These are phyloP conservation scores for Scaptomyza hsui DNA, from an alignment of 1,140 invertebrate species.

Conservation along the genomic window DNA sequence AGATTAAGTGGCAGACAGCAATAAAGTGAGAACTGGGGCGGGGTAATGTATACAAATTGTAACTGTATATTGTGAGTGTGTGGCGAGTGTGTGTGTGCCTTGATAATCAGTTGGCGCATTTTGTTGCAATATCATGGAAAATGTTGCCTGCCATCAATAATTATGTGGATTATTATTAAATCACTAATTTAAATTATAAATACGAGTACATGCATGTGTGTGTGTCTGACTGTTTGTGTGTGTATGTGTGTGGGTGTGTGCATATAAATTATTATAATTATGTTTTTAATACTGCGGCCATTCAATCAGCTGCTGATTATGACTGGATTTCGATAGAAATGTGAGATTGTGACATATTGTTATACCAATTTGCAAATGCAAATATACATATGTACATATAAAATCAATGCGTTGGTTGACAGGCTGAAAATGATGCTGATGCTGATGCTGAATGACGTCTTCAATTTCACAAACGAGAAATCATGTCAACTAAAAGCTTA, in stretches of 20 bases:
- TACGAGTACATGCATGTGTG: slow-evolving; percentile 2
- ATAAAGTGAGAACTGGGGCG: neutral
- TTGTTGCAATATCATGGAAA: slow-evolving; percentile 24
- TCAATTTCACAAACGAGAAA: slow-evolving; percentile 16
- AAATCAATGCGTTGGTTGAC: slow-evolving; percentile 42
- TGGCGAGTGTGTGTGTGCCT: slow-evolving; percentile 1
- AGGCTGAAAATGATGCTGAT: no score
- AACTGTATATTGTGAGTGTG: slow-evolving; percentile 3
- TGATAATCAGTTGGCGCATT: slow-evolving; percentile 22
- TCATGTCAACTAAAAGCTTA: slow-evolving; percentile 3
- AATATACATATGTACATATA: no score
- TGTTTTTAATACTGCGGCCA: slow-evolving; percentile 24
- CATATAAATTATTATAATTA: slow-evolving; percentile 13
- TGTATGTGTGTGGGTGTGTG: neutral
- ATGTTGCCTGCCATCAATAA: slow-evolving; percentile 1
- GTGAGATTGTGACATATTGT: slow-evolving; percentile 34
- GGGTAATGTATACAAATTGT: neutral
- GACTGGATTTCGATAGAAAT: neutral
- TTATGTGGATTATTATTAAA: slow-evolving; percentile 27
- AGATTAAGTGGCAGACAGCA: slow-evolving; percentile 8
- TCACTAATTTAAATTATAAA: slow-evolving; percentile 13
- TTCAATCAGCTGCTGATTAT: slow-evolving; percentile 7
- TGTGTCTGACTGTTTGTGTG: neutral
- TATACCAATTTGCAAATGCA: slow-evolving; percentile 72
- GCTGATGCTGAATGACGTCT: neutral